phyloP scores from a whole-genome alignment of 2,888 invertebrate species.

The Halictus quadricinctus region DNA sequence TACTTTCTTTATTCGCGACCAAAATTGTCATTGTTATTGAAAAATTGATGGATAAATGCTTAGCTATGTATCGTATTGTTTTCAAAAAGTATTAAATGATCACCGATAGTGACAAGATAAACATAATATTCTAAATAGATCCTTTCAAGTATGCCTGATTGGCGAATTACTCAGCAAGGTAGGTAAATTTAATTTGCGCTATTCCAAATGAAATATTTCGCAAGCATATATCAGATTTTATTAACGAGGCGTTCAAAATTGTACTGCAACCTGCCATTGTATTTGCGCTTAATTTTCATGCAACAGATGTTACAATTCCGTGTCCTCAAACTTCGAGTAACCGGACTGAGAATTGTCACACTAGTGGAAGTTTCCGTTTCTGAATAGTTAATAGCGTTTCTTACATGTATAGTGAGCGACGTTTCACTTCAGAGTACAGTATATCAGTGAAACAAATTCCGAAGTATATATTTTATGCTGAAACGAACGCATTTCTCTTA shows the following conservation, averaged over 20 bases:
- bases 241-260: background rate
- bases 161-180: background rate
- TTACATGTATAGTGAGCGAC: background rate
- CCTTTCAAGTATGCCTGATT: background rate
- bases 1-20: background rate
- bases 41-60: background rate
- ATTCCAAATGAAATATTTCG: background rate
- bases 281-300: constrained; percentile 5
- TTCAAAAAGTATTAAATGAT: background rate
- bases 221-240: background rate
- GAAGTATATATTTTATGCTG: background rate
- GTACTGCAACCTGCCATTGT: background rate
- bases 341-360: background rate
- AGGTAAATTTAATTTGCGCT: background rate
- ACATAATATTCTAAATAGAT: background rate
- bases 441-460: background rate
- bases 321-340: background rate
- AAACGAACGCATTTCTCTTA: too few species aligned
- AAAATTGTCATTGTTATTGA: background rate
- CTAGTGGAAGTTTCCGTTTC: background rate
- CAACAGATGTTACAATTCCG: constrained; percentile 1
- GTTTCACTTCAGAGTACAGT: background rate
- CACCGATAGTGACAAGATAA: background rate
- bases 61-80: background rate
- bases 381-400: background rate